Percentiles rank a stretch among this genome's conserved stretches.
phyloP scores from a whole-genome alignment of 2,797 vertebrate genomes.

The Acanthopagrus latus region DNA sequence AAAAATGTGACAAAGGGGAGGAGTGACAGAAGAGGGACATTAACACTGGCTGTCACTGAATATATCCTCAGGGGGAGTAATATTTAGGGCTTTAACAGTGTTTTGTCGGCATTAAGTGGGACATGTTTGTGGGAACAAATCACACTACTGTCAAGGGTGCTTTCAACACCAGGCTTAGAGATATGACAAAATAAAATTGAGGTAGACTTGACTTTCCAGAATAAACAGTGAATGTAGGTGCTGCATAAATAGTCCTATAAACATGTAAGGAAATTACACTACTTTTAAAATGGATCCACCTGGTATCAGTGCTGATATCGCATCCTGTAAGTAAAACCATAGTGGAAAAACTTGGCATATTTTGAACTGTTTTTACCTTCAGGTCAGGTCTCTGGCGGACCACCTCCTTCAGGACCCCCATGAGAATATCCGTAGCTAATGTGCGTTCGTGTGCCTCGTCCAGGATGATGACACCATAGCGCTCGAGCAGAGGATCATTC shows the following conservation, averaged over 20 bases:
- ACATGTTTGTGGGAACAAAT: constrained; percentile 37
- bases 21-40: constrained; percentile 40
- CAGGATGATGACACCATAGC: constrained; percentile 96
- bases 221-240: neutral
- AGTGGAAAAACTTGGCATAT: neutral
- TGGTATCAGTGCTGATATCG: neutral
- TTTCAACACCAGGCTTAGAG: neutral
- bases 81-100: constrained; percentile 38
- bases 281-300: constrained; percentile 4
- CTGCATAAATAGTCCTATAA: neutral
- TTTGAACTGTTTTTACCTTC: constrained; percentile 85
- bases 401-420: constrained; percentile 97
- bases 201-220: neutral
- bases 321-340: neutral
- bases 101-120: constrained; percentile 46
- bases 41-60: constrained; percentile 40
- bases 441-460: constrained; percentile 98
- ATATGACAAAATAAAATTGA: constrained; percentile 19
- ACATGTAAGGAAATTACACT: neutral
- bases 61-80: constrained; percentile 41
- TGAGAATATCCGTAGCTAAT: constrained; percentile 96
- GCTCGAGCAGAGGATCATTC: constrained; percentile 97
- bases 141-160: constrained; percentile 18
- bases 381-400: constrained; percentile 94
- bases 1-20: constrained; percentile 56